Conservation (phyloP, 2,888 invertebrate genomes). For the Pocota personata region DNA sequence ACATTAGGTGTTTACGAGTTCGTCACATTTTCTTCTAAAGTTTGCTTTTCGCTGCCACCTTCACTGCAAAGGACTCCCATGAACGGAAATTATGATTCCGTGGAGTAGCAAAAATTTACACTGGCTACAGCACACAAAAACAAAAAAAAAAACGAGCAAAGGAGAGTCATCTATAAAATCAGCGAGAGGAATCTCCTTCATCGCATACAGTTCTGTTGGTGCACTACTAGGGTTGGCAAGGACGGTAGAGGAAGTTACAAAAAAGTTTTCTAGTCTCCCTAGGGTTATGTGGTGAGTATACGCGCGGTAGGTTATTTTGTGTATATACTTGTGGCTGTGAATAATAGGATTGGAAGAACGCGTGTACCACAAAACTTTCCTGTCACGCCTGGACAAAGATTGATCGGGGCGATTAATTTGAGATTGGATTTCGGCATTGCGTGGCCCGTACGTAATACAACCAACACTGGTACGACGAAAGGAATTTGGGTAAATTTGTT, state of each 20-base stretch:
- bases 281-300: not conserved
- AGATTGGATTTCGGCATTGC: slow-evolving; percentile 51
- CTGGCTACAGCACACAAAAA: not conserved
- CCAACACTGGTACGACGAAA: not conserved
- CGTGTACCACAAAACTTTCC: slow-evolving; percentile 40
- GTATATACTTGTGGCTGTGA: slow-evolving; percentile 24
- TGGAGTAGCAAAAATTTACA: slow-evolving; percentile 32
- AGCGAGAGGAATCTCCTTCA: slow-evolving; percentile 3
- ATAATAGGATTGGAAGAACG: slow-evolving; percentile 32
- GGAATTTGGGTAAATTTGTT: slow-evolving; percentile 15
- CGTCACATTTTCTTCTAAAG: slow-evolving; percentile 62
- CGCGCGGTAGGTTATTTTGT: not conserved
- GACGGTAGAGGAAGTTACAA: not conserved
- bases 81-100: slow-evolving; percentile 49
- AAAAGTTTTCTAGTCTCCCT: slow-evolving; percentile 26
- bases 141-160: not conserved
- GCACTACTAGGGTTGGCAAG: not conserved
- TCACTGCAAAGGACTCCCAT: not conserved
- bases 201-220: not conserved
- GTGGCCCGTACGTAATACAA: not conserved
- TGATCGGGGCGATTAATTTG: slow-evolving; percentile 59
- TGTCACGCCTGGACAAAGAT: slow-evolving; percentile 62
- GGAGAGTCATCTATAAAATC: slow-evolving; percentile 21
- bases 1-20: slow-evolving; percentile 78
- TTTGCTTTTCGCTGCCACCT: slow-evolving; percentile 14